Base-by-base conservation (phyloP, 2,888 invertebrate species). In the Tigriopus californicus region DNA sequence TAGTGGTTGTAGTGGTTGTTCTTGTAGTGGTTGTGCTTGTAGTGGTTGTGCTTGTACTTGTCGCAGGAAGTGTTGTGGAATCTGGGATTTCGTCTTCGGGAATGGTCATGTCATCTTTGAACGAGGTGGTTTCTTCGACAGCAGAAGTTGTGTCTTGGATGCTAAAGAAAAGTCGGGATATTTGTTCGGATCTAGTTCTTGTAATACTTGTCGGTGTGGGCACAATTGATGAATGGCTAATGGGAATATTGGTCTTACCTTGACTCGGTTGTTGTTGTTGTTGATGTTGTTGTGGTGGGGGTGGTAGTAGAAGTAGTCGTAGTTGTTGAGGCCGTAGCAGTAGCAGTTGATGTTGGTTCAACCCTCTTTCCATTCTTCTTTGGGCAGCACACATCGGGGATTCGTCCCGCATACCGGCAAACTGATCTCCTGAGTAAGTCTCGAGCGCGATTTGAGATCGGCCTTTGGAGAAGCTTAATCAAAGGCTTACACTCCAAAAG, bases 351-450 rank as follows among this genome's bases (percentile, higher is more conserved):
- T 10, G 52, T 6, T 1, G 52, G n/a, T 11, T 20, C 22, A n/a
- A 47, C n/a, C 11, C 2, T 13, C 10, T 18, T 5, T 24, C 33
- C 52, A 20, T 33, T 33, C 33, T 13, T 20, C 22, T 49, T 56
- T 1, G 56, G 56, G n/a, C 56, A 56, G 5, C 56, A 56, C 1
- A 56, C 46, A 24, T 56, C 56, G 20, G 56, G 56, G n/a, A 56
- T 20, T 20, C 33, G 18, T 15, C 44, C 46, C 12, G 42, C 33
- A 3, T 22, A 46, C 2, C 44, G n/a, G 33, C 56, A 56, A 2
- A 56, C 56, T 10, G 42, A 42, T 12, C 22, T n/a, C 12, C 56
- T 13, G 18, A 56, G 24, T 13, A 56, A 42, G 42, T n/a, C 12
- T 10, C 42, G 12, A 2, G 15, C 20, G 12, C 18, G 22, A n/a